Evolutionary conservation across 2,113 vertebrate genomes (phyloP), one percentile per base, ranked within the genome.

Genomic region (Carollia perspicillata): DNA sequence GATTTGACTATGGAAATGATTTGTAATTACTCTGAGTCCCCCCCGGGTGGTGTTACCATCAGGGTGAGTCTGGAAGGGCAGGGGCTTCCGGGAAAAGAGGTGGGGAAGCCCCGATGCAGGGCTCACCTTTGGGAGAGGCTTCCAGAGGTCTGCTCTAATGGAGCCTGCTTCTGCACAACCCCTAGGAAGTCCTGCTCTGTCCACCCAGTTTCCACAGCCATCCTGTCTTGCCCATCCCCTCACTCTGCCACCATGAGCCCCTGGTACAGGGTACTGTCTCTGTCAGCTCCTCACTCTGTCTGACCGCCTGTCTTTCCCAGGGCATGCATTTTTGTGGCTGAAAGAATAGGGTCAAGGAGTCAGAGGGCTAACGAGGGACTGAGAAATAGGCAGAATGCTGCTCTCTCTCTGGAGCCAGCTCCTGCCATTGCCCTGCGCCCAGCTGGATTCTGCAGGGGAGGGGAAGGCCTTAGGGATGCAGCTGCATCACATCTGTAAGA

Each of bases 1-100:
- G 98, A 98, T 99, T 98, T 99, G 98, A 99, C 99, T 99, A 98
- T 98, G 98, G 98, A 99, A 98, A 98, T 97, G 97, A 98, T 98
- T 98, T 98, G 98, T 99, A 99, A 99, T 99, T 99, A 98, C 98
- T 98, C 97, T 97, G 98, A 98, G 98, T 98, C 98, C 98, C 98
- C 95, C 95, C 95, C 0, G 33, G 94, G 95, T 3, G 8, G 95
- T 74, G 94, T 97, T 95, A 84, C 96, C 90, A 91, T 78, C 90
- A 95, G 85, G 85, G 89, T 90, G 96, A 95, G 92, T 86, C 85
- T 96, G 79, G 94, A 93, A 97, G 91, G 84, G 90, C 95, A 94
- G 78, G 84, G 83, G 66, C 93, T 93, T 84, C 49, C 51, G 37
- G 68, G 85, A 91, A 92, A 81, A 92, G 94, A 97, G 96, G 88